Percentiles rank a stretch among this genome's conserved stretches.
Evolutionary conservation across 2,888 invertebrate genomes (phyloP).

Genomic region (Eilema caniola): DNA sequence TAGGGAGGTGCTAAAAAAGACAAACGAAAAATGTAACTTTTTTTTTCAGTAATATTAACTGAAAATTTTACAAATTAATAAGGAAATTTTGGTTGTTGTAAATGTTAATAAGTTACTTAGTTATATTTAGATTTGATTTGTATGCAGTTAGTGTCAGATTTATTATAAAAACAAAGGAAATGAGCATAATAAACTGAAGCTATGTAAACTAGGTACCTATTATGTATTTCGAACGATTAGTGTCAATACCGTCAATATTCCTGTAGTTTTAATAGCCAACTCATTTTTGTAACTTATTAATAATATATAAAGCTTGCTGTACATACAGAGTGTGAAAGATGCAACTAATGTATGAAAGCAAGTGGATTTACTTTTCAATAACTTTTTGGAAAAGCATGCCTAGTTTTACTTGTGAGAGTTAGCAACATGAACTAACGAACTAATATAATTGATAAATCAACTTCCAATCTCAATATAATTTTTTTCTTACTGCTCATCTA

Average conservation of each 20-base stretch:
- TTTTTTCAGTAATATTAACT: background rate
- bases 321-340: too few relatives aligned
- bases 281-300: conserved; percentile 29
- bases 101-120: conserved; percentile 9
- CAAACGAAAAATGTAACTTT: background rate
- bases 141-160: conserved; percentile 7
- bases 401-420: too few relatives aligned
- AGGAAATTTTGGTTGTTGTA: conserved; percentile 9
- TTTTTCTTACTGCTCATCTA: too few relatives aligned
- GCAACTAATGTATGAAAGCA: too few relatives aligned
- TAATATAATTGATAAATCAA: too few relatives aligned
- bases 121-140: conserved; percentile 16
- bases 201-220: conserved; percentile 3
- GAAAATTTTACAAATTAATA: conserved; percentile 9
- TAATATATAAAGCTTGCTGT: conserved; percentile 29
- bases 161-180: background rate
- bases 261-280: conserved; percentile 43
- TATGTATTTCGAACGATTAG: conserved; percentile 13
- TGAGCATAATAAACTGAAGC: conserved; percentile 11
- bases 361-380: too few relatives aligned
- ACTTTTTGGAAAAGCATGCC: too few relatives aligned
- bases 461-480: too few relatives aligned
- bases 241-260: too few relatives aligned
- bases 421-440: too few relatives aligned
- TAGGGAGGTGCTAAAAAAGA: conserved; percentile 27